Evolutionary conservation across 2,888 invertebrate genomes (phyloP).

Genomic region (Chironomus riparius): DNA sequence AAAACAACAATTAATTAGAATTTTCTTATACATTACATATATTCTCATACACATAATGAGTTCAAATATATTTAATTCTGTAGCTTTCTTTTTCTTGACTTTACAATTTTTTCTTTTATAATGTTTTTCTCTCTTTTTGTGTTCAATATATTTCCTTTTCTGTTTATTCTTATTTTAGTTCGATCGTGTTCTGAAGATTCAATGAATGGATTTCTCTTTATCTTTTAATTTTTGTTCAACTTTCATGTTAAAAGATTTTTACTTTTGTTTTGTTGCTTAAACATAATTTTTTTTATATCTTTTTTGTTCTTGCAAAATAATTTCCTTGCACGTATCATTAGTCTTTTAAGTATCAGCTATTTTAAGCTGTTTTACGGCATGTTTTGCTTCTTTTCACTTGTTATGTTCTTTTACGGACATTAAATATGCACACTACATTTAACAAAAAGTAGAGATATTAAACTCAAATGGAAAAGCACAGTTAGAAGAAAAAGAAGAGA

Average conservation of each 20-base stretch:
- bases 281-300: not conserved
- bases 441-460: not conserved
- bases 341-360: not conserved
- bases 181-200: not conserved
- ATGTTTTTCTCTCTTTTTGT: not conserved
- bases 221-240: not conserved
- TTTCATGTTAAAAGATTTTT: not conserved
- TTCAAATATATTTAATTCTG: constrained; percentile 15
- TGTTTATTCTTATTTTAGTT: not conserved
- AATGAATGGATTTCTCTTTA: not conserved
- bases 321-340: constrained; percentile 1
- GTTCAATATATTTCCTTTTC: not conserved
- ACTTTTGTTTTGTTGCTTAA: not conserved
- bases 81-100: not conserved
- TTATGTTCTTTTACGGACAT: not conserved
- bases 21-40: constrained; percentile 24
- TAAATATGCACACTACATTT: constrained; percentile 2
- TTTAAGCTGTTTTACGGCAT: not conserved
- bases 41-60: constrained; percentile 26
- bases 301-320: not conserved
- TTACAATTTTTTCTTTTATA: not conserved
- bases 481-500: not conserved
- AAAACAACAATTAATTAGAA: not conserved
- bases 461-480: not conserved
- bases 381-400: not conserved